Conservation (phyloP, 37 sponge, comb jelly and placozoan species). For the Bolinopsis microptera region DNA sequence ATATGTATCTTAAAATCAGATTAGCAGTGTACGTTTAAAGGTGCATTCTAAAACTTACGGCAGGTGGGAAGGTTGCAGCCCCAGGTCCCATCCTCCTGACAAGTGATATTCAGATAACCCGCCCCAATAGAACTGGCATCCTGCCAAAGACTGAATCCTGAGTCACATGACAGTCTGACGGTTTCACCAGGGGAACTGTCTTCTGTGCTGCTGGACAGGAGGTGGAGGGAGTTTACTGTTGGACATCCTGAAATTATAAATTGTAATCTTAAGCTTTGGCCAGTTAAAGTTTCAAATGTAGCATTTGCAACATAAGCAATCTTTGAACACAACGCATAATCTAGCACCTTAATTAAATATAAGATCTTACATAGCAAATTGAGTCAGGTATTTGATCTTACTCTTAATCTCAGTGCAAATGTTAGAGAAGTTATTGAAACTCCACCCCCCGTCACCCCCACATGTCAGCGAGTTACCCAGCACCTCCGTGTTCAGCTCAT, state of each 20-base stretch:
- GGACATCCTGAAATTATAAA: not conserved
- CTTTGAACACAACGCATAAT: no score
- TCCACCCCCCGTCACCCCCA: not conserved
- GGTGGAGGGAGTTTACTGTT: not conserved
- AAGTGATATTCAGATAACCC: not conserved
- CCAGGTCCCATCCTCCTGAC: not conserved
- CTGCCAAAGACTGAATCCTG: not conserved
- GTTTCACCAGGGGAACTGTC: not conserved
- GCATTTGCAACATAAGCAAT: no score
- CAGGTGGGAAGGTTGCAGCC: not conserved
- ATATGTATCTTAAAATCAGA: no score
- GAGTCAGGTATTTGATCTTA: no score
- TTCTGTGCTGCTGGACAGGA: not conserved
- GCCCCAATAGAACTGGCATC: not conserved
- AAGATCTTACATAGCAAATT: no score
- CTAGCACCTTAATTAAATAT: no score
- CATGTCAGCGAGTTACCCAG: not conserved
- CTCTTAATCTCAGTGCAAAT: not conserved
- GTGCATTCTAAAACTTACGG: no score
- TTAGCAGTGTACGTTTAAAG: no score
- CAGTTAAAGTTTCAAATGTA: no score
- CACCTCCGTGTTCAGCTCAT: not conserved
- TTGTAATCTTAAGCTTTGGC: no score
- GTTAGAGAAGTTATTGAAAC: not conserved
- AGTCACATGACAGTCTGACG: not conserved